Evolutionary conservation across 2,888 invertebrate genomes (phyloP).

Genomic region (Nowickia ferox): DNA sequence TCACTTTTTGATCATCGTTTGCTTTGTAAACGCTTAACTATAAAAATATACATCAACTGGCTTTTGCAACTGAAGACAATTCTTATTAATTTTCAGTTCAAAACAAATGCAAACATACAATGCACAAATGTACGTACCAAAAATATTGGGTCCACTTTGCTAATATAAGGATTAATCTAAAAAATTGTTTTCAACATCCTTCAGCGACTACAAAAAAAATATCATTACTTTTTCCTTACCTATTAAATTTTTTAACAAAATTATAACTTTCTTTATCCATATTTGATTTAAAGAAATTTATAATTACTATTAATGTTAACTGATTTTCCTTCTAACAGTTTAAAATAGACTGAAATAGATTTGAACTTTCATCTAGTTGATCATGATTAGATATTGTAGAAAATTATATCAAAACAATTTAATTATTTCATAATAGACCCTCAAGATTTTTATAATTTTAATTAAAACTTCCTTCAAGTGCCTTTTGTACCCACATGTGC

Average conservation of each 20-base stretch:
- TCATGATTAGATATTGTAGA: background rate
- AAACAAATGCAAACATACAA: no score
- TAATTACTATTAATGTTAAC: background rate
- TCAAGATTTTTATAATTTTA: slow-evolving; percentile 13
- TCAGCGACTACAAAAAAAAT: background rate
- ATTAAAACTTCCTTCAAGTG: slow-evolving; percentile 10
- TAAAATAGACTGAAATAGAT: background rate
- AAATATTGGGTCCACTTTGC: no score
- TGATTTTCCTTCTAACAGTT: background rate
- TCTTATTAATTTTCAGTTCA: no score
- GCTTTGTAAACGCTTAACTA: no score
- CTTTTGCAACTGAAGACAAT: no score
- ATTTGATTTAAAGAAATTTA: background rate
- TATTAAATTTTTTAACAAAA: background rate
- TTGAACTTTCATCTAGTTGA: background rate
- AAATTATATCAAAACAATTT: background rate
- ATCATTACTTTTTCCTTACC: background rate
- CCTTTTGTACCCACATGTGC: background rate
- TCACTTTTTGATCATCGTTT: no score
- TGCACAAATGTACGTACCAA: no score
- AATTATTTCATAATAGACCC: background rate
- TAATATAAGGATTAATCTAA: no score
- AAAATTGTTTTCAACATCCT: no score
- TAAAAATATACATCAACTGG: no score
- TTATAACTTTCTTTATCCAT: background rate